These are phyloP conservation scores for Achroia grisella DNA, from an alignment of 1,140 invertebrate species.

Conservation along the genomic window DNA sequence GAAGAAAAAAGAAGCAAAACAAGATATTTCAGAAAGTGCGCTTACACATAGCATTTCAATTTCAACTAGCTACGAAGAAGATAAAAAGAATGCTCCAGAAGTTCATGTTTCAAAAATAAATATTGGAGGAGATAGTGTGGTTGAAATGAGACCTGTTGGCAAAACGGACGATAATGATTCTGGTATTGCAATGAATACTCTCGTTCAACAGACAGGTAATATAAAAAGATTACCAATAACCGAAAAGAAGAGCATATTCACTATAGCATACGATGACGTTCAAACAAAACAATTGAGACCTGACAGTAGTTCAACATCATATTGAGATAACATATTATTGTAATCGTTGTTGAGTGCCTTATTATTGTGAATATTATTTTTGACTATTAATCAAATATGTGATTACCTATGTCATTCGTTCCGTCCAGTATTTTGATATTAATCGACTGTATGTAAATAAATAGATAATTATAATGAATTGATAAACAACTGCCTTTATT, in stretches of 20 bases:
- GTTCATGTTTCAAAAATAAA: conserved; percentile 67
- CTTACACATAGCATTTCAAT: conserved; percentile 64
- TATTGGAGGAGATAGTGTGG: conserved; percentile 49
- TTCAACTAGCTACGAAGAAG: conserved; percentile 52
- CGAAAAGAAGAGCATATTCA: conserved; percentile 95
- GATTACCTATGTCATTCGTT: conserved; percentile 8
- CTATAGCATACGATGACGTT: conserved; percentile 92
- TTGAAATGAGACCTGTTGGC: conserved; percentile 27
- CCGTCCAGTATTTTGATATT: conserved; percentile 14
- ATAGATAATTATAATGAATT: conserved; percentile 15
- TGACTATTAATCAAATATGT: conserved; percentile 13
- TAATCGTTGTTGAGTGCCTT: conserved; percentile 28
- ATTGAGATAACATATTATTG: conserved; percentile 33
- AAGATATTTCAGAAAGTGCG: conserved; percentile 56
- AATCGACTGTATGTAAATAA: conserved; percentile 19
- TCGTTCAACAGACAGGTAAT: conserved; percentile 69
- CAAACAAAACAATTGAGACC: conserved; percentile 71
- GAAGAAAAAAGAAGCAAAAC: conserved; percentile 34
- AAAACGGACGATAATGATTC: conserved; percentile 82
- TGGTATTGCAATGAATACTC: conserved; percentile 80
- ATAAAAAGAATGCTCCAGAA: conserved; percentile 40
- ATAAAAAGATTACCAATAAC: conserved; percentile 82
- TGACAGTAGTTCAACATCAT: conserved; percentile 71
- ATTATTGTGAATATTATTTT: conserved; percentile 21
- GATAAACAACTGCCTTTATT: conserved; percentile 58